Conservation (phyloP, 2,113 vertebrate genomes). For the Amphilophus citrinellus region DNA sequence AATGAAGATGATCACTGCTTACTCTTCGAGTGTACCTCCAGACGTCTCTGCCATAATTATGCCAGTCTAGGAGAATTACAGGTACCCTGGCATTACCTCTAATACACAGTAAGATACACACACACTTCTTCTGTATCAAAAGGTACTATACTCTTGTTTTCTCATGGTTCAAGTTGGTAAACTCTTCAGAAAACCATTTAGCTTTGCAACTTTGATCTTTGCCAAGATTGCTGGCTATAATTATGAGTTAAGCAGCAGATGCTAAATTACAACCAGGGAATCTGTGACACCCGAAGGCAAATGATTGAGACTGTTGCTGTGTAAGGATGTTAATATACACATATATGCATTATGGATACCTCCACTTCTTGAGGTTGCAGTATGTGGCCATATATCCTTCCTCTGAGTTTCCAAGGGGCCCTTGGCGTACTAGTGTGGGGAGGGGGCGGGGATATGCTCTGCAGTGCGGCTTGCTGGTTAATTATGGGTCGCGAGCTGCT, state of each 20-base stretch:
- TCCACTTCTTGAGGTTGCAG: constrained; percentile 27
- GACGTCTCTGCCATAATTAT: constrained; percentile 72
- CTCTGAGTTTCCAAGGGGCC: constrained; percentile 63
- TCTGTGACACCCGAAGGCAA: constrained; percentile 35
- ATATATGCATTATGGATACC: constrained; percentile 12
- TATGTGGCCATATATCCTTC: constrained; percentile 27
- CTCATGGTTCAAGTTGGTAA: constrained; percentile 43
- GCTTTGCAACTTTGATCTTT: constrained; percentile 54
- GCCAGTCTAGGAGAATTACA: constrained; percentile 73
- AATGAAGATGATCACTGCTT: constrained; percentile 74
- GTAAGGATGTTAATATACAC: constrained; percentile 13
- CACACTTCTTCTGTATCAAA: constrained; percentile 48
- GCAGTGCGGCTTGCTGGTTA: constrained; percentile 80
- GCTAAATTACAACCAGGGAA: constrained; percentile 32
- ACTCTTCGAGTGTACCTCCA: constrained; percentile 46
- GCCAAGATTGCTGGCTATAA: constrained; percentile 53
- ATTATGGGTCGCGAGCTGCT: constrained; percentile 85
- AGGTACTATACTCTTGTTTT: constrained; percentile 36
- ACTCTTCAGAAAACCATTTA: constrained; percentile 55
- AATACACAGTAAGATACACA: constrained; percentile 49
- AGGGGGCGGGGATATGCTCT: constrained; percentile 63
- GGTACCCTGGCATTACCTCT: constrained; percentile 72
- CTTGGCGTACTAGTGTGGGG: constrained; percentile 54
- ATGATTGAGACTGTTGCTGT: constrained; percentile 31
- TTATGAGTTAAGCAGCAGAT: constrained; percentile 42